These are phyloP conservation scores for Sterna hirundo DNA, from an alignment of 2,113 vertebrate species.

Conservation along the genomic window DNA sequence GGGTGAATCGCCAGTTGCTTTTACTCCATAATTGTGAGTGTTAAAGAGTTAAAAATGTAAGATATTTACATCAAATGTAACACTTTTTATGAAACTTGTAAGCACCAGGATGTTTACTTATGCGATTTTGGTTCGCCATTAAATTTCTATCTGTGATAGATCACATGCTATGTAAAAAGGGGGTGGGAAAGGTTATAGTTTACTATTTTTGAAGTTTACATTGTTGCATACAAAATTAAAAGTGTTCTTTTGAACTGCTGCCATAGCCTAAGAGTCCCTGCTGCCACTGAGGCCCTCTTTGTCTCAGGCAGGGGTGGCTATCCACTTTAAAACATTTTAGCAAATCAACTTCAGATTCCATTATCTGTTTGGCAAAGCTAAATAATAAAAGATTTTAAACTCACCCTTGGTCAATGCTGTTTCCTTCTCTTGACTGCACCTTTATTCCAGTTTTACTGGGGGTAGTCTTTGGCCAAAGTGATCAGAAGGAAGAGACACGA, in stretches of 20 bases:
- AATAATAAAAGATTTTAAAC: conserved; percentile 77
- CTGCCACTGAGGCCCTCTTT: conserved; percentile 67
- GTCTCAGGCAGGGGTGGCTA: conserved; percentile 67
- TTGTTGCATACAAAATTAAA: conserved; percentile 78
- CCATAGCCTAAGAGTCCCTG: conserved; percentile 73
- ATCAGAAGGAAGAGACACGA: not conserved
- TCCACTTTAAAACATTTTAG: conserved; percentile 77
- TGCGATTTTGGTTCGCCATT: conserved; percentile 75
- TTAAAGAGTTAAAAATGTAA: conserved; percentile 63
- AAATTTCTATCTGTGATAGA: conserved; percentile 84
- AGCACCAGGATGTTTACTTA: conserved; percentile 79
- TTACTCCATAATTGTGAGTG: conserved; percentile 71
- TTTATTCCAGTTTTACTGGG: not conserved
- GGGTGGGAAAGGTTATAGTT: conserved; percentile 69
- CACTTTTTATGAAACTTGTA: conserved; percentile 78
- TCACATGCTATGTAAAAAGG: conserved; percentile 72
- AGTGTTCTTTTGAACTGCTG: conserved; percentile 76
- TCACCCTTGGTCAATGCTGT: not conserved
- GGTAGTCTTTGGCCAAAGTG: not conserved
- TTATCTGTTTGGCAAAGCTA: conserved; percentile 77
- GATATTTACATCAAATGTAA: conserved; percentile 70
- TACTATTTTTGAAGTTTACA: conserved; percentile 86
- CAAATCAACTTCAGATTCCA: conserved; percentile 77
- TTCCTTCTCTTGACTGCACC: not conserved
- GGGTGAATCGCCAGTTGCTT: conserved; percentile 66